Evolutionary conservation across 2,888 invertebrate species (phyloP), one percentile per base, ranked within the genome.

Genomic region (Agonopterix heracliana): DNA sequence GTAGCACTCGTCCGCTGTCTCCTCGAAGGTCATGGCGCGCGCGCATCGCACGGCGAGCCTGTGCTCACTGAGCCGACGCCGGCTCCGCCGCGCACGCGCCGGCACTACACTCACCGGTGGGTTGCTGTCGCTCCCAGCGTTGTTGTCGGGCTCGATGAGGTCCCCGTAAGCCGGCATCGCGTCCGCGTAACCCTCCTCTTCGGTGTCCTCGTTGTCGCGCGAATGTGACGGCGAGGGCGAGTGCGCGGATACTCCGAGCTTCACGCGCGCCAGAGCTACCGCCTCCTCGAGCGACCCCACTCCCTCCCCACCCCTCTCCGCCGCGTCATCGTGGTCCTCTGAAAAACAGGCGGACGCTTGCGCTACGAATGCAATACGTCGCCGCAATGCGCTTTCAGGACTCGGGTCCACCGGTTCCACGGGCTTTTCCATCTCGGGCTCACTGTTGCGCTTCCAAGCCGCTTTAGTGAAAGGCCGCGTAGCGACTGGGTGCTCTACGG

Each of bases 1-100:
- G 72, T 83, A 84, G 72, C 82, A 79, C 74, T 85, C 81, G 76
- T 89, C 87, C 61, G 70, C 80, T 62, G 78, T 68, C 75, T 81
- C 81, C 74, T 85, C 87, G 82, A 85, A 83, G 86, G 83, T 85
- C 87, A 86, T 86, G 80, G 81, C 85, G 84, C 86, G 84, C 84
- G 83, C 85, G 87, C 86, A 81, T 81, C 77, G 77, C 76, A 60
- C 82, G 81, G 68, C 64, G 67, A 63, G 63, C 68, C 71, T 65
- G 64, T 68, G 68, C 58, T 62, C 80, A 85, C 85, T 83, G 81
- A 41, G 12, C 12, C 11, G 58, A 56, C 46, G 41, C 9, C 45
- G 50, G 46, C 46, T 53, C 53, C 61, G 41, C 47, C 54, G 60
- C 62, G 59, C 64, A 52, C 57, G 54, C 63, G 60, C 56, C 50